Percentiles rank a stretch among this genome's conserved stretches.
phyloP scores from a whole-genome alignment of 2,888 invertebrate species.

The Venustoraphidia nigricollis region DNA sequence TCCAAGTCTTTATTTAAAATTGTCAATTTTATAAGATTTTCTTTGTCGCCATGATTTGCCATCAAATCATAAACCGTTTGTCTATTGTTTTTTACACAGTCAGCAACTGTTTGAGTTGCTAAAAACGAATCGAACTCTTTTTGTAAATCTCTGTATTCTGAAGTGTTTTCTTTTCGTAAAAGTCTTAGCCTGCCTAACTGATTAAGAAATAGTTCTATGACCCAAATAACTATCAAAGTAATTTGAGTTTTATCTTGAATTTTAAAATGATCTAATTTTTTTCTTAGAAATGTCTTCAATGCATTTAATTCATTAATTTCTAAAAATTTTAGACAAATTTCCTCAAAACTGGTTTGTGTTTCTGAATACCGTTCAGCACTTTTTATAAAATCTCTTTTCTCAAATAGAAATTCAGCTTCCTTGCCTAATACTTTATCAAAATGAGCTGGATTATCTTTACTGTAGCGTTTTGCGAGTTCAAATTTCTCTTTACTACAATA shows the following conservation, averaged over 20 bases:
- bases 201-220: slow-evolving; percentile 81
- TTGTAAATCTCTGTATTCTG: slow-evolving; percentile 42
- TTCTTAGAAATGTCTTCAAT: slow-evolving; percentile 72
- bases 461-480: slow-evolving; percentile 73
- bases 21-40: slow-evolving; percentile 77
- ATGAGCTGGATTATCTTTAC: slow-evolving; percentile 62
- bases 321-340: slow-evolving; percentile 82
- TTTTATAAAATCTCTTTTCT: slow-evolving; percentile 57
- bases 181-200: slow-evolving; percentile 64
- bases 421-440: slow-evolving; percentile 72
- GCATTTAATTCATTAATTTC: slow-evolving; percentile 69
- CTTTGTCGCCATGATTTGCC: slow-evolving; percentile 87
- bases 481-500: slow-evolving; percentile 76
- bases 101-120: slow-evolving; percentile 50
- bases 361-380: slow-evolving; percentile 83
- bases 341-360: slow-evolving; percentile 86
- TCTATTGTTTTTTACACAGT: slow-evolving; percentile 69
- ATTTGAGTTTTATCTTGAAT: slow-evolving; percentile 71
- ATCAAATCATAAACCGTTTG: slow-evolving; percentile 79
- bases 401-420: slow-evolving; percentile 77
- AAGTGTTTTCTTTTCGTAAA: slow-evolving; percentile 23
- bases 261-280: slow-evolving; percentile 59
- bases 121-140: slow-evolving; percentile 67
- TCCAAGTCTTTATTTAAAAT: slow-evolving; percentile 84
- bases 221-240: slow-evolving; percentile 89